A percentile compares a stretch with the other conserved stretches of the same genome.
These are phyloP conservation scores for Stenoptilia bipunctidactyla DNA, from an alignment of 2,888 invertebrate genomes.

Conservation along the genomic window DNA sequence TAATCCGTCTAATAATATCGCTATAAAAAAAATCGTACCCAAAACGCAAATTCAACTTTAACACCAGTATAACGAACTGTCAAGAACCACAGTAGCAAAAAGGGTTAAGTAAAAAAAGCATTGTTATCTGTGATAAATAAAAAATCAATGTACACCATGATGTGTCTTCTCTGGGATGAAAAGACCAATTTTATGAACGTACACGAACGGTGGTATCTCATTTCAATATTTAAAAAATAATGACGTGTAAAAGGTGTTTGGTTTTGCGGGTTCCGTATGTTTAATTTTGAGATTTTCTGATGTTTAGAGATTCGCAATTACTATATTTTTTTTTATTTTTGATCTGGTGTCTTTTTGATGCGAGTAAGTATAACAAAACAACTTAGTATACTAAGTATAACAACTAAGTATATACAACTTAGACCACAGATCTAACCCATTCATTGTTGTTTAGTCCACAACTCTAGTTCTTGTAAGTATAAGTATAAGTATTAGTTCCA, in stretches of 20 bases:
- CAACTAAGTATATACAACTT: too few species aligned
- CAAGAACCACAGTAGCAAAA: constrained; percentile 49
- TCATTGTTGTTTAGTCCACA: too few species aligned
- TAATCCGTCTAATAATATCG: too few species aligned
- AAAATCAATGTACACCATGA: constrained; percentile 37
- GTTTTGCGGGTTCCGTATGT: not conserved
- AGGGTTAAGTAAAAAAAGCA: constrained; percentile 30
- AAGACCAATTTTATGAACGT: constrained; percentile 66
- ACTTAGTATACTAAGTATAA: too few species aligned
- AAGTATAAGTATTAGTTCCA: too few species aligned
- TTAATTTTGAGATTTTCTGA: too few species aligned
- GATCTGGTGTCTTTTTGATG: too few species aligned
- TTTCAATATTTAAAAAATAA: constrained; percentile 49
- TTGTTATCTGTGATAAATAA: constrained; percentile 31
- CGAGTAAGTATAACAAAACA: too few species aligned
- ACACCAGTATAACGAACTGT: constrained; percentile 58
- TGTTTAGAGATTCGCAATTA: too few species aligned
- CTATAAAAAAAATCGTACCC: not conserved
- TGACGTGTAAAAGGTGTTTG: not conserved
- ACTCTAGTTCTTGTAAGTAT: too few species aligned
- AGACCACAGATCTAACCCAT: too few species aligned
- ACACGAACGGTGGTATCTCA: constrained; percentile 69
- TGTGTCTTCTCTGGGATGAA: constrained; percentile 42
- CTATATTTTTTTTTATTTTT: too few species aligned
- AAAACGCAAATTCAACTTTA: constrained; percentile 48